Conservation (phyloP, 2,797 vertebrate species). For the Peromyscus aztecus region DNA sequence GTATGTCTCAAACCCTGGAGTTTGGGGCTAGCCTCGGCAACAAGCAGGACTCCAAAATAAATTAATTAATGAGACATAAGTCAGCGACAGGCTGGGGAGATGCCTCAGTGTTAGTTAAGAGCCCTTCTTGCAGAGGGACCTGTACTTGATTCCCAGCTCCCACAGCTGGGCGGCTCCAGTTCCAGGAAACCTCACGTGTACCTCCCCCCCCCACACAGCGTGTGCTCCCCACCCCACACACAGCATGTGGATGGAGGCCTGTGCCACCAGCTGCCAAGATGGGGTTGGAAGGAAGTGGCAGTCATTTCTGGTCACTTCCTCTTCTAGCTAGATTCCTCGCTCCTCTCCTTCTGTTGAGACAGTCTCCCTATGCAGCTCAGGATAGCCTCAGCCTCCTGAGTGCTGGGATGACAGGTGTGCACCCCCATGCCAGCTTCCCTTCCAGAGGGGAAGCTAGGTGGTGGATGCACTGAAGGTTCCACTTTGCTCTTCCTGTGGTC, state of each 20-base stretch:
- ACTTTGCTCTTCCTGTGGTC: no score
- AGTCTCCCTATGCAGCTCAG: not conserved
- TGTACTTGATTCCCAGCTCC: not conserved
- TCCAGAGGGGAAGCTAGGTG: not conserved
- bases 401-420: not conserved
- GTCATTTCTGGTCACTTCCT: not conserved
- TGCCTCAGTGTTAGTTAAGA: no score
- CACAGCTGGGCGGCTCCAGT: not conserved
- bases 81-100: not conserved
- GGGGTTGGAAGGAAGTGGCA: not conserved
- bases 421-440: not conserved
- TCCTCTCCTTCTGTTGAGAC: not conserved
- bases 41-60: not conserved
- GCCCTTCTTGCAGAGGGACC: not conserved
- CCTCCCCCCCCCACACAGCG: accelerated
- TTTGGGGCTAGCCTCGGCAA: not conserved
- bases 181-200: not conserved
- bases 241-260: not conserved
- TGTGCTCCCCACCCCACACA: accelerated
- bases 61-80: not conserved
- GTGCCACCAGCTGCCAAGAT: not conserved
- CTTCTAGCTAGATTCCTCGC: no score
- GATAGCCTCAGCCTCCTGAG: not conserved
- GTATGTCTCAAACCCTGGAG: not conserved
- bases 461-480: not conserved